phyloP scores from a whole-genome alignment of 2,797 vertebrate species.

The Sphenodon punctatus region DNA sequence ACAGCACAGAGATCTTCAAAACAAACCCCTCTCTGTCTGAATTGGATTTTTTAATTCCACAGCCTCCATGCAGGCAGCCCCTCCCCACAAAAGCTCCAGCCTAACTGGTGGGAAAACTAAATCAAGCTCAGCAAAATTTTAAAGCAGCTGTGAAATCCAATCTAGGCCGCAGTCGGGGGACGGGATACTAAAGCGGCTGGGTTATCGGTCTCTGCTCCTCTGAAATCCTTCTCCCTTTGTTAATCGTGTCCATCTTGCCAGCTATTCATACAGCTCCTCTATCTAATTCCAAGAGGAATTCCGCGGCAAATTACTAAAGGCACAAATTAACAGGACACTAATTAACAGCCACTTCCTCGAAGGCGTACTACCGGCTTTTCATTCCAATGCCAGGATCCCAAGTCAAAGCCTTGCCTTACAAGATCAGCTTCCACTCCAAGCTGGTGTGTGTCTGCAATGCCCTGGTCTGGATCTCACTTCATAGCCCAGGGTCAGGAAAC shows the following conservation, averaged over 20 bases:
- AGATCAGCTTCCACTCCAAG: too few species aligned
- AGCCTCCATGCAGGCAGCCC: rapidly evolving
- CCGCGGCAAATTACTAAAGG: background rate
- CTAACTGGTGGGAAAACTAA: rapidly evolving
- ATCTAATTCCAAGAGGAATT: background rate
- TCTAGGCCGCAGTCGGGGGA: rapidly evolving
- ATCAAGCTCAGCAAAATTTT: background rate
- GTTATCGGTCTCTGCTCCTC: too few species aligned
- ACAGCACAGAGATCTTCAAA: too few species aligned
- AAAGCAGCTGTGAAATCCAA: background rate
- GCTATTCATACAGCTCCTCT: background rate
- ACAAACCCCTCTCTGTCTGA: background rate
- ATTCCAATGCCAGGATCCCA: background rate
- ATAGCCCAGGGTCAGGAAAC: too few species aligned
- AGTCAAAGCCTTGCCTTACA: background rate
- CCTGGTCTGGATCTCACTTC: too few species aligned
- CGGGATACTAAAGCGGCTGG: background rate
- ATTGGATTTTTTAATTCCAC: background rate
- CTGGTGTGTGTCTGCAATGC: too few species aligned
- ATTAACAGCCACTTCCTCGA: background rate
- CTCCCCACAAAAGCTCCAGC: background rate
- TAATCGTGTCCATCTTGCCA: rapidly evolving
- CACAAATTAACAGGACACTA: background rate
- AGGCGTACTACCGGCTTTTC: background rate
- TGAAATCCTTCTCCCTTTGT: background rate